Evolutionary conservation across 53 echinoderm and acorn worm genomes (phyloP).

Genomic region (Henricia sp.): DNA sequence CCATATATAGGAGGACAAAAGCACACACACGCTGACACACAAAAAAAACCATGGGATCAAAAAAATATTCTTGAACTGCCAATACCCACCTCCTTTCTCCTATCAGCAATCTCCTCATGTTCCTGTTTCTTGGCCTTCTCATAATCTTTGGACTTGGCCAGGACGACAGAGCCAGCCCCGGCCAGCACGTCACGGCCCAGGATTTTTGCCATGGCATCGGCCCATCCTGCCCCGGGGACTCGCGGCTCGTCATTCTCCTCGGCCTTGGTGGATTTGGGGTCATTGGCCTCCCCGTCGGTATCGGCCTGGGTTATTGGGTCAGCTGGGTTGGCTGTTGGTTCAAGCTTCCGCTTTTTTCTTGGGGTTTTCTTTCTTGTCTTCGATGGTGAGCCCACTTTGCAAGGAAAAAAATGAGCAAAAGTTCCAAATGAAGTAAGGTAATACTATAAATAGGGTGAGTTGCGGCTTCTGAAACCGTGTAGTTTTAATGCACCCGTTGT

Average conservation of each 20-base stretch:
- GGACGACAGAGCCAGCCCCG: slow-evolving; percentile 45
- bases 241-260: slow-evolving; percentile 55
- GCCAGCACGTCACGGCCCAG: slow-evolving; percentile 68
- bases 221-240: slow-evolving; percentile 86
- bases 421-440: too few species aligned
- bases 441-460: too few species aligned
- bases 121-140: slow-evolving; percentile 82
- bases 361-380: slow-evolving; percentile 1
- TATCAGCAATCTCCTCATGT: slow-evolving; percentile 65
- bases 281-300: slow-evolving; percentile 54
- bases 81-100: slow-evolving; percentile 69
- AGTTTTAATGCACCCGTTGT: too few species aligned
- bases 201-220: slow-evolving; percentile 96
- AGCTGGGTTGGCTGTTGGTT: background rate
- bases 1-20: too few species aligned
- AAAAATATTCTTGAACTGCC: too few species aligned
- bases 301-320: background rate
- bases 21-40: too few species aligned
- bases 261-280: too few species aligned
- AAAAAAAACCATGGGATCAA: too few species aligned
- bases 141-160: slow-evolving; percentile 85
- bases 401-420: too few species aligned
- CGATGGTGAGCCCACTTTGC: background rate
- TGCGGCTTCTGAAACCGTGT: too few species aligned
- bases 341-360: slow-evolving; percentile 18